Conservation (phyloP, 2,888 invertebrate species). For the Tupiocoris notatus region DNA sequence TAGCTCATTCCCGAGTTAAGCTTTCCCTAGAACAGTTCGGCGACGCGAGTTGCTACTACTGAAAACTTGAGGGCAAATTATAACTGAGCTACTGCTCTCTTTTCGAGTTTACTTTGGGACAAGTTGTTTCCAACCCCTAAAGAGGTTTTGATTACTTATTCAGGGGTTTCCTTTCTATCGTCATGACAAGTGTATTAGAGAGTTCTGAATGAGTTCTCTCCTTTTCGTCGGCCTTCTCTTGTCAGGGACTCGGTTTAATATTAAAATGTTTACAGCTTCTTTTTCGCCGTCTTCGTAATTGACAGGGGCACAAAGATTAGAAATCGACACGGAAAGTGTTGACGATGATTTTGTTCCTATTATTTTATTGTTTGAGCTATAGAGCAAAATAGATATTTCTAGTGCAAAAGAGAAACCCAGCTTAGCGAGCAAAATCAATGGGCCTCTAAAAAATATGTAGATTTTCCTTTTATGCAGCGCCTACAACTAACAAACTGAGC, state of each 20-base stretch:
- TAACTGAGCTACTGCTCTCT: slow-evolving; percentile 4
- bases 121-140: slow-evolving; percentile 8
- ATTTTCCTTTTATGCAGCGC: too few species aligned
- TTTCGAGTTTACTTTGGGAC: slow-evolving; percentile 15
- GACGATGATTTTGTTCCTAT: too few species aligned
- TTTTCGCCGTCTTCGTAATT: neutral
- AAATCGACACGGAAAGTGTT: too few species aligned
- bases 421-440: too few species aligned
- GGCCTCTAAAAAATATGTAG: too few species aligned
- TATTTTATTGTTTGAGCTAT: too few species aligned
- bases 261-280: neutral
- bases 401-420: too few species aligned
- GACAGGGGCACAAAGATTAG: too few species aligned
- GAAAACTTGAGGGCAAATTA: slow-evolving; percentile 6
- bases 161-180: slow-evolving; percentile 11
- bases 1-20: neutral
- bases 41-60: too few species aligned
- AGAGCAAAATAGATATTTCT: too few species aligned
- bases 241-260: neutral
- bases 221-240: neutral
- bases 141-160: slow-evolving; percentile 25
- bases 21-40: neutral
- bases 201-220: slow-evolving; percentile 20
- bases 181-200: slow-evolving; percentile 16
- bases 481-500: too few species aligned